Evolutionary conservation across 2,888 invertebrate genomes (phyloP).

Genomic region (Unio delphinus): DNA sequence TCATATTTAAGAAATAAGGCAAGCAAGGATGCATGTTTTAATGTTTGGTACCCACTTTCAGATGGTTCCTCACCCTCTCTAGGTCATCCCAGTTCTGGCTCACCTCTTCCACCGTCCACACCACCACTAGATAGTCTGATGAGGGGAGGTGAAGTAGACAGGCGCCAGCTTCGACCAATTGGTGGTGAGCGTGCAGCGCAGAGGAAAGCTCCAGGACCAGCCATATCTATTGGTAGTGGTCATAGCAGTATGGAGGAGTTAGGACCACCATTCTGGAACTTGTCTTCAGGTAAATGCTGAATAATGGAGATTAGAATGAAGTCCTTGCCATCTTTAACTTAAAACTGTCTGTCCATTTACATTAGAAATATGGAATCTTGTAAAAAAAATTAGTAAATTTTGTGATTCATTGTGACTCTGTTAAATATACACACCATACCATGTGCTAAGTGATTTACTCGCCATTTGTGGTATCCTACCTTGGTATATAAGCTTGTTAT

Average conservation of each 20-base stretch:
- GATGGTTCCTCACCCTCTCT: constrained; percentile 49
- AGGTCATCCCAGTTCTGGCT: constrained; percentile 45
- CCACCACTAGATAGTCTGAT: constrained; percentile 40
- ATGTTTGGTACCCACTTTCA: constrained; percentile 12
- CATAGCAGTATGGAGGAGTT: constrained; percentile 14
- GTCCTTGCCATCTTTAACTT: background rate
- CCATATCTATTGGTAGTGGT: constrained; percentile 11
- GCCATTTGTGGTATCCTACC: too few species aligned
- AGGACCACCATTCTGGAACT: constrained; percentile 41
- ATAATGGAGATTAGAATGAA: background rate
- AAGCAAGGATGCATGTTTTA: background rate
- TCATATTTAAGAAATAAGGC: background rate
- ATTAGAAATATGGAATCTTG: background rate
- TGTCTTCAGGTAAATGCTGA: constrained; percentile 27
- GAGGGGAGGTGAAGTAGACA: constrained; percentile 48
- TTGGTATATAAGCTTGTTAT: too few species aligned
- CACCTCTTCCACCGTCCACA: constrained; percentile 48
- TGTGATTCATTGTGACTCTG: background rate
- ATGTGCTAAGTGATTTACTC: too few species aligned
- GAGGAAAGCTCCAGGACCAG: constrained; percentile 45
- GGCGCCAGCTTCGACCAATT: constrained; percentile 68
- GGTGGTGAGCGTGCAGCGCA: constrained; percentile 70
- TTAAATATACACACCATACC: background rate
- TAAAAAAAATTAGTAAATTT: background rate
- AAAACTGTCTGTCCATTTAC: background rate